Base-by-base conservation (phyloP, 2,888 invertebrate species). In the Apamea crenata region DNA sequence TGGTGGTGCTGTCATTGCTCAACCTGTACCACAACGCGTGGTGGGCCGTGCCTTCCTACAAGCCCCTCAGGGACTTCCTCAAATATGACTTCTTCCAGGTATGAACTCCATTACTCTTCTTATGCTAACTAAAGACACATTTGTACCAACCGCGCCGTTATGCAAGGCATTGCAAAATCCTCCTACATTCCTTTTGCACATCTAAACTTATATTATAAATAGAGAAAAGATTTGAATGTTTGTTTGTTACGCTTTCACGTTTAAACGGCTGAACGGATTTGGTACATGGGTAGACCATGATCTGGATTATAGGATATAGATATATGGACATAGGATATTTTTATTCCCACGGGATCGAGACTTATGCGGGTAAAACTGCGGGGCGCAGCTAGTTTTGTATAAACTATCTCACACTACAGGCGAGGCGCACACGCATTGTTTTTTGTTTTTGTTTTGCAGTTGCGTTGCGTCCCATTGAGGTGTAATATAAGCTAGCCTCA, bases 11-110 rank as follows among this genome's bases (percentile, higher is more conserved):
- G 74, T 97, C 98, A 7, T 97, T 98, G 69, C 98, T 99, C 91
- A 99, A 99, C 97, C 97, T 99, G 89, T 99, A 99, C 96, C 99
- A 99, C 96, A 99, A 99, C 95, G 99, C 99, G 87, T 99, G 99
- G 99, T 99, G 99, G 99, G 97, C 98, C 91, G 98, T 99, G 94
- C 99, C 99, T 7, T 97, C 98, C 14, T 99, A 99, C 95, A 99
- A 99, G 93, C 99, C 99, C 77, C 98, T 99, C 90, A 97, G 99
- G 95, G 99, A 99, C 97, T 99, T 99, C 97, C 98, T 99, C 90
- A 99, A 99, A 97, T 99, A 99, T 94, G 99, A 99, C 97, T 99
- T 99, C 97, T 99, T 99, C 98, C 99, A 99, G 98, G 99, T 99
- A 59, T 50, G 65, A 1, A 40, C 40, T 16, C 25, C 5, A 47